Evolutionary conservation across 2,113 vertebrate genomes (phyloP), one percentile per base, ranked within the genome.

Genomic region (Brachyhypopomus gauderio): DNA sequence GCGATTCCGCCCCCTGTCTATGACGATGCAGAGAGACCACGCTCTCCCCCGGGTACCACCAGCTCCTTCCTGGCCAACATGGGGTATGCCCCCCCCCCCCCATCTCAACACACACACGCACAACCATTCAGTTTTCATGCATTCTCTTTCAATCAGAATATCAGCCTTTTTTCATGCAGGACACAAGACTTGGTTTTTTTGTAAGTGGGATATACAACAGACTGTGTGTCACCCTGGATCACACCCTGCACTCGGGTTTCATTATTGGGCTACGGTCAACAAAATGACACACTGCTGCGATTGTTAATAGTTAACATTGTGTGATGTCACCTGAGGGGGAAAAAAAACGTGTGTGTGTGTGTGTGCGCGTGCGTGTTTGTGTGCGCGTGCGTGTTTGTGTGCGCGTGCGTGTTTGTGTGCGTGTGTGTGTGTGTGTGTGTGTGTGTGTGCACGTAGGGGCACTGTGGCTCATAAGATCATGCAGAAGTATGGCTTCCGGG

Each of bases 391-490:
- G n/a, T n/a, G n/a, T n/a, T n/a, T n/a, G n/a, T n/a, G n/a, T n/a
- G n/a, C n/a, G n/a, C n/a, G n/a, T n/a, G n/a, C n/a, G n/a, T n/a
- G n/a, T n/a, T n/a, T n/a, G n/a, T n/a, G n/a, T n/a, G n/a, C n/a
- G n/a, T n/a, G n/a, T 20, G 20, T 1, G 4, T 25, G 4, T 75
- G 41, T 64, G 41, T 72, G 80, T 81, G 19, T 75, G n/a, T 79
- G 48, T 62, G 5, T 77, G n/a, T 60, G 4, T 83, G 30, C n/a
- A 2, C 41, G 2, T 86, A 99, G 98, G 14, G 97, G 98, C 30
- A 99, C 97, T 0, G 97, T 99, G 66, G 98, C 97, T 27, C 98
- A 99, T 88, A 99, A 99, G 90, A 99, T 99, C 90, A 99, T 99
- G 98, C 97, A 98, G 93, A 99, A 98, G 73, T 99, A 99, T 1